phyloP scores from a whole-genome alignment of 2,888 invertebrate genomes.

The Selenia dentaria region DNA sequence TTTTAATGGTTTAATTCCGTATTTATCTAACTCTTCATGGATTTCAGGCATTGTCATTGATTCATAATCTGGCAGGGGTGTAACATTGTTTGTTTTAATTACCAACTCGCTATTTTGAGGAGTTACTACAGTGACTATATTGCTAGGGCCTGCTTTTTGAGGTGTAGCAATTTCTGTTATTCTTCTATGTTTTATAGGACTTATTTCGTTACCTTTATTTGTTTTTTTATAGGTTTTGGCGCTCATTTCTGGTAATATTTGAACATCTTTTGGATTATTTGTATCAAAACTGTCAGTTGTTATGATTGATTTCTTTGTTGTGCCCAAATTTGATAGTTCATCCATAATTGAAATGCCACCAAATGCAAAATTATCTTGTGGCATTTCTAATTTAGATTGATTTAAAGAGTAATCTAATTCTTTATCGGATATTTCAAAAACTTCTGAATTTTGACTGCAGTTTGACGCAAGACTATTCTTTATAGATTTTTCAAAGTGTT shows the following conservation, averaged over 20 bases:
- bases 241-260: slow-evolving; percentile 4
- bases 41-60: slow-evolving; percentile 84
- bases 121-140: slow-evolving; percentile 46
- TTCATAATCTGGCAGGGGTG: slow-evolving; percentile 85
- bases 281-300: slow-evolving; percentile 14
- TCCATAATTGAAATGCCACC: slow-evolving; percentile 53
- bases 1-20: slow-evolving; percentile 88
- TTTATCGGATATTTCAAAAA: slow-evolving; percentile 80
- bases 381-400: slow-evolving; percentile 46
- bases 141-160: slow-evolving; percentile 30
- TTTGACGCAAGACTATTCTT: slow-evolving; percentile 26
- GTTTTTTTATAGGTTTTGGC: neutral
- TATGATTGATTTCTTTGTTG: slow-evolving; percentile 15
- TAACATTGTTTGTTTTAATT: slow-evolving; percentile 81
- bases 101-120: slow-evolving; percentile 71
- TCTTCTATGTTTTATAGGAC: slow-evolving; percentile 43
- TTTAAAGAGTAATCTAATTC: slow-evolving; percentile 87
- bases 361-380: slow-evolving; percentile 45
- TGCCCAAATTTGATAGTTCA: slow-evolving; percentile 33
- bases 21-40: slow-evolving; percentile 84
- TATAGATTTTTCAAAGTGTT: slow-evolving; percentile 3
- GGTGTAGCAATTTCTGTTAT: slow-evolving; percentile 34
- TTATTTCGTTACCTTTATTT: slow-evolving; percentile 33
- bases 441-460: slow-evolving; percentile 52
- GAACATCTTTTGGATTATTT: neutral